Evolutionary conservation across 1,140 invertebrate species (phyloP), one percentile per base, ranked within the genome.

Genomic region (Aphaenogaster rudis): DNA sequence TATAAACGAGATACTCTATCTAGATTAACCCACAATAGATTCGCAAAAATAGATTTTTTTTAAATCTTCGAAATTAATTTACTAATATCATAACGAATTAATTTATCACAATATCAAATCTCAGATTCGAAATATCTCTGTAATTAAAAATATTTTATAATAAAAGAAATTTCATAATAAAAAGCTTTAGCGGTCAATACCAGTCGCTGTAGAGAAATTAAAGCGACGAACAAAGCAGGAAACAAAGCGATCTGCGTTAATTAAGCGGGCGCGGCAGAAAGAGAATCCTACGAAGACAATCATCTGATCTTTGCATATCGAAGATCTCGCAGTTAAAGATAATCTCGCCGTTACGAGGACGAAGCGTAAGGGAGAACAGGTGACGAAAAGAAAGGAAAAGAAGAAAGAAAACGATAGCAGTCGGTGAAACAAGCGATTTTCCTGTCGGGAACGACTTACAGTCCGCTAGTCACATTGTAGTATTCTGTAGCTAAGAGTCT

Each of bases 401-500:
- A 61, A 67, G 28, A 9, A 28, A 66, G 36, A 3, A 67, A 87
- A 76, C 45, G 74, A 81, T 59, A 87, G 57, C 77, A 76, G 64
- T 57, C 28, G 67, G 9, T 72, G 50, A 80, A 91, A 87, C 80
- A 66, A 86, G 87, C 85, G 84, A 90, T 91, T 82, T 81, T 90
- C 74, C 81, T 91, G 82, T 91, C 89, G 72, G 67, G 42, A 69
- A 88, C 81, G 86, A 90, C 86, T 92, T 92, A 91, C 90, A 91
- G 81, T 66, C 86, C 91, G 91, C 74, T 91, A 90, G 90, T 57
- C 86, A 87, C 91, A 93, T 93, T 92, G 92, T 92, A 80, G 86
- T 42, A 59, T 76, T 89, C 86, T 77, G 84, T 45, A 81, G 78
- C 54, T 77, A 76, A 57, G 45, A 88, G 67, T 88, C 78, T 86